These are phyloP conservation scores for Propithecus deckenii DNA, from an alignment of 2,797 vertebrate species.

Conservation along the genomic window DNA sequence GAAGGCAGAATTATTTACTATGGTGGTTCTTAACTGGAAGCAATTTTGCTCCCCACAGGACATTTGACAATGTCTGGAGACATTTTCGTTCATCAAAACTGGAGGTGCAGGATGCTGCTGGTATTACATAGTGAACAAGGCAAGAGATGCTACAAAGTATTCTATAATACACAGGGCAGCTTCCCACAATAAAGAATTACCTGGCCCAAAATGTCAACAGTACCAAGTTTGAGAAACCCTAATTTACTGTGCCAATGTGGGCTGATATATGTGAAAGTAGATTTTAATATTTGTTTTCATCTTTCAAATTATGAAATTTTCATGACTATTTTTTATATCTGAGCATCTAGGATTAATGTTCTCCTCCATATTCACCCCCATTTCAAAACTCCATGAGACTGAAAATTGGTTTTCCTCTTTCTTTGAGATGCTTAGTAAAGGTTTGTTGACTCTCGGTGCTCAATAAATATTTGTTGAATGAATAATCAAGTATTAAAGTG, in stretches of 20 bases:
- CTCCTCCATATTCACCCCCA: neutral
- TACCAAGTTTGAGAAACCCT: neutral
- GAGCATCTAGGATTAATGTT: neutral
- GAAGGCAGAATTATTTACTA: neutral
- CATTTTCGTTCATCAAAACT: neutral
- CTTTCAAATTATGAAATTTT: neutral
- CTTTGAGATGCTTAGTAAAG: neutral
- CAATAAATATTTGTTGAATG: neutral
- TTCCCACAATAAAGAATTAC: neutral
- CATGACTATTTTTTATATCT: neutral
- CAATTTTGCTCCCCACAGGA: neutral
- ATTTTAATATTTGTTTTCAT: neutral
- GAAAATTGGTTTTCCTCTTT: neutral
- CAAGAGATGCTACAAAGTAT: neutral
- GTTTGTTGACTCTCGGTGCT: neutral
- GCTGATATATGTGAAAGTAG: neutral
- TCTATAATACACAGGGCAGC: neutral
- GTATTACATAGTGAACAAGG: neutral
- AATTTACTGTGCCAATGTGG: neutral
- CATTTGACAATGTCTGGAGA: neutral
- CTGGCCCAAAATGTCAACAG: neutral
- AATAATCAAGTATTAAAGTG: neutral
- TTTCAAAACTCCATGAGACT: neutral
- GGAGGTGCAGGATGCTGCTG: neutral
- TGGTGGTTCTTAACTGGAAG: neutral